Conservation (phyloP, 2,113 vertebrate species). For the Pachypanchax playfairii region DNA sequence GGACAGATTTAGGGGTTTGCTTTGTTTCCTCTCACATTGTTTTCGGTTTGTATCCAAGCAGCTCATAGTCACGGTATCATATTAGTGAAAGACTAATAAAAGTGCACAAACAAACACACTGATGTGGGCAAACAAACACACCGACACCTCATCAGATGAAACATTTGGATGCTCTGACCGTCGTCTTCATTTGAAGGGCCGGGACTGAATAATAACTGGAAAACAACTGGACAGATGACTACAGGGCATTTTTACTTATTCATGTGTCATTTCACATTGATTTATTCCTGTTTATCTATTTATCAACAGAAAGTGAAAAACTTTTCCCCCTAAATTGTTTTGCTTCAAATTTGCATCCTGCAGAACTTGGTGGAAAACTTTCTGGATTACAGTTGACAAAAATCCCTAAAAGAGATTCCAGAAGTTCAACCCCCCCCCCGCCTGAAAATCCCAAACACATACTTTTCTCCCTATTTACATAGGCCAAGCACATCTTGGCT, state of each 20-base stretch:
- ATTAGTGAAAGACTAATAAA: slow-evolving; percentile 47
- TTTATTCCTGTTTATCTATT: slow-evolving; percentile 79
- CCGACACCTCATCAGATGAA: slow-evolving; percentile 21
- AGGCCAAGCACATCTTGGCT: slow-evolving; percentile 50
- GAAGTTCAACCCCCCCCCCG: slow-evolving; percentile 41
- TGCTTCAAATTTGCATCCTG: slow-evolving; percentile 53
- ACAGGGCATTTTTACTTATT: slow-evolving; percentile 78
- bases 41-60: slow-evolving; percentile 60
- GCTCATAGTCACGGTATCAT: slow-evolving; percentile 57
- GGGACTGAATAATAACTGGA: slow-evolving; percentile 63
- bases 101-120: slow-evolving; percentile 14
- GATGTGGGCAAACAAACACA: neutral
- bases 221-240: slow-evolving; percentile 74
- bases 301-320: slow-evolving; percentile 55
- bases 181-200: slow-evolving; percentile 66
- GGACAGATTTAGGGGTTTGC: slow-evolving; percentile 76
- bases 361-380: slow-evolving; percentile 57
- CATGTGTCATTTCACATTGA: slow-evolving; percentile 76
- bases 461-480: slow-evolving; percentile 54
- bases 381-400: slow-evolving; percentile 52
- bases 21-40: slow-evolving; percentile 70
- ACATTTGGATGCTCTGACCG: slow-evolving; percentile 36
- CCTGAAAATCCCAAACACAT: slow-evolving; percentile 48
- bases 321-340: slow-evolving; percentile 48
- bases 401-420: slow-evolving; percentile 34